Percentiles rank a stretch among this genome's conserved stretches.
phyloP scores from a whole-genome alignment of 2,888 invertebrate species.

The Axea sp. region DNA sequence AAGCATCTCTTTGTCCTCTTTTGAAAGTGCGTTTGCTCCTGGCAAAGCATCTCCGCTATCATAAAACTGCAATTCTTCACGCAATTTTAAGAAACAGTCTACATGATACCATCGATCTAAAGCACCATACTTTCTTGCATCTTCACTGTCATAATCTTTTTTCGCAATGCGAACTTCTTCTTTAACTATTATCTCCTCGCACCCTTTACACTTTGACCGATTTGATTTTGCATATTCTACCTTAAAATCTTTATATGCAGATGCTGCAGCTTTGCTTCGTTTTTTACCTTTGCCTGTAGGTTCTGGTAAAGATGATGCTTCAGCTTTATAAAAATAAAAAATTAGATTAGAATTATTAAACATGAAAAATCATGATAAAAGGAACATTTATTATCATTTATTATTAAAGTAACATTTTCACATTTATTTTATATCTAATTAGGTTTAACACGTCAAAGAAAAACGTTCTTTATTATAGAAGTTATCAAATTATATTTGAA shows the following conservation, averaged over 20 bases:
- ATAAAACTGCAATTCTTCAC: constrained; percentile 87
- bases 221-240: constrained; percentile 94
- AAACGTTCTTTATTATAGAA: too few species aligned
- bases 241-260: constrained; percentile 83
- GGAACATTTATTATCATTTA: too few species aligned
- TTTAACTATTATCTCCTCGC: constrained; percentile 91
- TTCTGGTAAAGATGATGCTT: constrained; percentile 58
- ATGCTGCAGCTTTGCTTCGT: constrained; percentile 68
- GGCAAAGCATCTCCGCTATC: constrained; percentile 86
- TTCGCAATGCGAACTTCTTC: constrained; percentile 86
- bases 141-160: constrained; percentile 90
- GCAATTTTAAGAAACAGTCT: constrained; percentile 90
- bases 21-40: constrained; percentile 86
- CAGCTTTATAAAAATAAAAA: constrained; percentile 19
- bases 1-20: constrained; percentile 86
- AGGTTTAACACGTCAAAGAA: too few species aligned
- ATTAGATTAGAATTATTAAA: too few species aligned
- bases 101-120: constrained; percentile 94
- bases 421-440: too few species aligned
- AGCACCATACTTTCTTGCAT: constrained; percentile 90
- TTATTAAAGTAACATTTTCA: too few species aligned
- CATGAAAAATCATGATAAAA: too few species aligned
- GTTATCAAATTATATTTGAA: too few species aligned
- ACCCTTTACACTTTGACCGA: constrained; percentile 89
- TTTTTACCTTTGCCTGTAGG: constrained; percentile 82